phyloP scores from a whole-genome alignment of 2,113 vertebrate genomes.

The Tympanuchus pallidicinctus region DNA sequence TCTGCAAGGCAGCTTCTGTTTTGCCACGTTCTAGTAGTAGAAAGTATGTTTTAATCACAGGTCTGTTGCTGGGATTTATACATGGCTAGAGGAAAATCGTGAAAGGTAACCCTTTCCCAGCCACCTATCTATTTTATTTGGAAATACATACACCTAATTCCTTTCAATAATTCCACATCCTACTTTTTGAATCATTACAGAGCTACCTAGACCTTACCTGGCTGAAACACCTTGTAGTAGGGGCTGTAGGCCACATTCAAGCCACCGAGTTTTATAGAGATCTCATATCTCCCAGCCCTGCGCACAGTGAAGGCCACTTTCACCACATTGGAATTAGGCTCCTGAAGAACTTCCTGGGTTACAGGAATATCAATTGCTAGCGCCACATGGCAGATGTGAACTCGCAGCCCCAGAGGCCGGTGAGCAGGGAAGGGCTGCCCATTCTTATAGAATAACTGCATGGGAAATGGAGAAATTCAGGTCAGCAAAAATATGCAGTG shows the following conservation, averaged over 20 bases:
- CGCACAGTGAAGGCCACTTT: slow-evolving; percentile 98
- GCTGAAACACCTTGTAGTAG: slow-evolving; percentile 97
- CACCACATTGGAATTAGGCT: slow-evolving; percentile 91
- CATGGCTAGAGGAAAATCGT: neutral
- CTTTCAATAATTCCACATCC: neutral
- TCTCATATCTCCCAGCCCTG: slow-evolving; percentile 94
- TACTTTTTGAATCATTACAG: neutral
- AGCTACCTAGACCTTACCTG: slow-evolving; percentile 81
- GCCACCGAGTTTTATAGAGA: slow-evolving; percentile 93
- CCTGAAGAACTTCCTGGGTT: slow-evolving; percentile 95
- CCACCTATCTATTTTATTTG: slow-evolving; percentile 1
- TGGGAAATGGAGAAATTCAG: neutral
- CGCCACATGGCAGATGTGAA: slow-evolving; percentile 96
- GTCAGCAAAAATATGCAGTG: neutral
- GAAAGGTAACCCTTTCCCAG: neutral
- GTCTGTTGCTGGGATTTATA: neutral
- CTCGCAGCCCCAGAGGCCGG: slow-evolving; percentile 90
- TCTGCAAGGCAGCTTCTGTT: neutral
- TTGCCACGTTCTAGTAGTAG: neutral
- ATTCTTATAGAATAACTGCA: slow-evolving; percentile 96
- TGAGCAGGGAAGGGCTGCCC: slow-evolving; percentile 94
- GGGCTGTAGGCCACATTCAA: slow-evolving; percentile 97
- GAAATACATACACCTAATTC: neutral
- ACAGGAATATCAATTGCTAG: slow-evolving; percentile 95
- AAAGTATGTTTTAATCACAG: neutral